Evolutionary conservation across 1,140 invertebrate species (phyloP).

Genomic region (Notospermus geniculatus): DNA sequence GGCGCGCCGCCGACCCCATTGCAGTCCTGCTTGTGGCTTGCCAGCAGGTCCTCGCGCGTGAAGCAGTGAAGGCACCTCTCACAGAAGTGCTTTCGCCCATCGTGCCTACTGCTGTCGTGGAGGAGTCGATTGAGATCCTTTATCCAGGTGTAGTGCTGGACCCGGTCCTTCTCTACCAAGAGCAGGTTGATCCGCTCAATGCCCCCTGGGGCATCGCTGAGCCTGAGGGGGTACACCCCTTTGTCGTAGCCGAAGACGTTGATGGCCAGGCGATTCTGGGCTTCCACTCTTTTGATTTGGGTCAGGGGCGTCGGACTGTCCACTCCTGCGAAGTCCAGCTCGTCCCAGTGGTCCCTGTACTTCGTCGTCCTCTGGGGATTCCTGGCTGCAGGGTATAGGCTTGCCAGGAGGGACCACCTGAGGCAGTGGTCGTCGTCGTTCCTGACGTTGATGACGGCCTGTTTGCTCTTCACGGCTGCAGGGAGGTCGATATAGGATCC

Average conservation of each 20-base stretch:
- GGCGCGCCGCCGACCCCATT: conserved; percentile 14
- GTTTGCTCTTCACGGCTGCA: conserved; percentile 8
- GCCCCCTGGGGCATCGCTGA: not conserved
- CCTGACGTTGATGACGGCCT: conserved; percentile 19
- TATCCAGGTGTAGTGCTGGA: conserved; percentile 19
- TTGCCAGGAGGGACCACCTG: no score
- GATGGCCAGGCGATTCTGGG: conserved; percentile 10
- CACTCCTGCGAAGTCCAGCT: conserved; percentile 13
- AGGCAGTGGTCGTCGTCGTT: conserved; percentile 21
- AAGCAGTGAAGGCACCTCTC: conserved; percentile 25
- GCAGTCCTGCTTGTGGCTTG: conserved; percentile 24
- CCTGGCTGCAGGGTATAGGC: no score
- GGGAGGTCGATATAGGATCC: conserved; percentile 14
- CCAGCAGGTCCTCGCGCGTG: conserved; percentile 20
- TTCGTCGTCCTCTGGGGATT: not conserved
- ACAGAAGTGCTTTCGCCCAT: conserved; percentile 21
- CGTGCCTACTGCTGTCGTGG: conserved; percentile 6
- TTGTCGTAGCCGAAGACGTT: conserved; percentile 14
- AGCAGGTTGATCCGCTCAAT: conserved; percentile 13
- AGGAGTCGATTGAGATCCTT: conserved; percentile 19
- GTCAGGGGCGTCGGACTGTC: conserved; percentile 18
- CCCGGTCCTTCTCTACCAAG: not conserved
- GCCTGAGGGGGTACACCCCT: not conserved
- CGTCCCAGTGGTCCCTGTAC: not conserved
- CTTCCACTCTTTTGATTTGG: conserved; percentile 15